Percentiles rank a stretch among this genome's conserved stretches.
Evolutionary conservation across 64 coral and sea anemone genomes (phyloP).

Genomic region (Montipora sp.): DNA sequence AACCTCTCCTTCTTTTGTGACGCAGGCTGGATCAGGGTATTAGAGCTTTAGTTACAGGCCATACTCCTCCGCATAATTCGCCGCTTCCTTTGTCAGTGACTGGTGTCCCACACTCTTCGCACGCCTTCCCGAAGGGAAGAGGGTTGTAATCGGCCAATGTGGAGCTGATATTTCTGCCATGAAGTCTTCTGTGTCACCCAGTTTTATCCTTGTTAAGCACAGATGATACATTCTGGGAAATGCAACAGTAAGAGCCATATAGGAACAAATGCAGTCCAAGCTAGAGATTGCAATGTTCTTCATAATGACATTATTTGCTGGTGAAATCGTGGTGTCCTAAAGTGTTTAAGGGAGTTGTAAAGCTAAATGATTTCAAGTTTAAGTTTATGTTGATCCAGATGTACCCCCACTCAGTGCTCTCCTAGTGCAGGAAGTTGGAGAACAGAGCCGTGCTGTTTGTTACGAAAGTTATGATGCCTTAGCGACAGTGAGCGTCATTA

Average conservation of each 20-base stretch:
- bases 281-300: background rate
- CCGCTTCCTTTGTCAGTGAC: too few species aligned
- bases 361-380: background rate
- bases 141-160: background rate
- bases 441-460: background rate
- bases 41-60: too few species aligned
- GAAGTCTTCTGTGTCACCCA: background rate
- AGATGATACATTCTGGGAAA: background rate
- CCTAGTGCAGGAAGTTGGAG: background rate
- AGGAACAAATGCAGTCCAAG: too few species aligned
- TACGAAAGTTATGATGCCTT: constrained; percentile 3
- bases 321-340: background rate
- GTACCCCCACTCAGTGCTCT: background rate
- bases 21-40: too few species aligned
- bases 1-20: too few species aligned
- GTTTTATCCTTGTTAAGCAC: background rate
- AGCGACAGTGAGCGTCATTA: background rate
- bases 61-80: too few species aligned
- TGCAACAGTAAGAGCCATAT: background rate
- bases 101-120: too few species aligned
- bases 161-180: background rate
- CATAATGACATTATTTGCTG: background rate
- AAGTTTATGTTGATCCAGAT: background rate
- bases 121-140: background rate
- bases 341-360: background rate